phyloP scores from a whole-genome alignment of 1,140 invertebrate genomes.

The Ceratina calcarata region DNA sequence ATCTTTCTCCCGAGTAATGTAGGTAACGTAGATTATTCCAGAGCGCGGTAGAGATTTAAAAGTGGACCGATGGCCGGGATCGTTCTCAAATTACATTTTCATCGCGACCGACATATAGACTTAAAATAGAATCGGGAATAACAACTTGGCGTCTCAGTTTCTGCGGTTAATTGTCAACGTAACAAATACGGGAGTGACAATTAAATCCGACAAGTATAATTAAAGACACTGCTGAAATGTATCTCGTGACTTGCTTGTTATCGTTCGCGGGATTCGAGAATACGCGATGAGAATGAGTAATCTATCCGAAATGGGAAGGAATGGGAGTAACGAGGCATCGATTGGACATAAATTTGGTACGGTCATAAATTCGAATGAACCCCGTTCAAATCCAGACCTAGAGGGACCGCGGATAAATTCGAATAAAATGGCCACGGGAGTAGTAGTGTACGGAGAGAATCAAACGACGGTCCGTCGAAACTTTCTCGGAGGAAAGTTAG shows the following conservation, averaged over 20 bases:
- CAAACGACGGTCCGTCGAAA: slow-evolving; percentile 42
- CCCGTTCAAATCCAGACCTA: slow-evolving; percentile 42
- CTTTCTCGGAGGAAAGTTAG: slow-evolving; percentile 61
- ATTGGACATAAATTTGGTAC: slow-evolving; percentile 16
- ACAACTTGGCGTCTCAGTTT: slow-evolving; percentile 12
- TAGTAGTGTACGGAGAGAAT: not conserved
- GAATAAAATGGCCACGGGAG: slow-evolving; percentile 37
- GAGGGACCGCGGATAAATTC: slow-evolving; percentile 48
- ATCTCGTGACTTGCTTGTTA: not conserved
- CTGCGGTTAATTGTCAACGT: not conserved
- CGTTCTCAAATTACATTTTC: slow-evolving; percentile 29
- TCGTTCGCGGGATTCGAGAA: not conserved
- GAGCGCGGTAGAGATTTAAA: slow-evolving; percentile 2
- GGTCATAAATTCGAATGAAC: slow-evolving; percentile 49
- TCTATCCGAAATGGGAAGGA: slow-evolving; percentile 25
- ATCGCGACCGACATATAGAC: not conserved
- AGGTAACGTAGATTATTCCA: not conserved
- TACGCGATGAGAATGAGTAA: no score
- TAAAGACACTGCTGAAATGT: not conserved
- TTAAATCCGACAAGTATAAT: not conserved
- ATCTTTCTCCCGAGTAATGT: slow-evolving; percentile 6
- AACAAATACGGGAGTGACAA: slow-evolving; percentile 10
- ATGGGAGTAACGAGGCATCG: slow-evolving; percentile 32
- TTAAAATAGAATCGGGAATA: not conserved
- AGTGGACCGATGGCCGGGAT: not conserved